Evolutionary conservation across 2,113 vertebrate genomes (phyloP).

Genomic region (Myanophis thanlyinensis): DNA sequence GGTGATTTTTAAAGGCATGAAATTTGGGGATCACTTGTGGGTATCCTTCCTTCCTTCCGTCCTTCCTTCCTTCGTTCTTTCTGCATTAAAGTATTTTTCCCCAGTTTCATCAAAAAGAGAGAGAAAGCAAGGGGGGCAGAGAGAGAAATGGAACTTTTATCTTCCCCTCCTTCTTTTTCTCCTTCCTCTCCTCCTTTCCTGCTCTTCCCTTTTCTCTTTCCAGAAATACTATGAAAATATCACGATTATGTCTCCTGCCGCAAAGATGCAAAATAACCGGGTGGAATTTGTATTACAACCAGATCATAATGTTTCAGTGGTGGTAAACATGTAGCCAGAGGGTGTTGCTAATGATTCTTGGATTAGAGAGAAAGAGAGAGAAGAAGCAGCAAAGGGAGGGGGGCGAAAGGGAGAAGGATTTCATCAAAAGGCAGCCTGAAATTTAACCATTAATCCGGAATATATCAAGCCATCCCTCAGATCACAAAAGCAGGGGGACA

Average conservation of each 20-base stretch:
- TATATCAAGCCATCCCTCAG: slow-evolving; percentile 42
- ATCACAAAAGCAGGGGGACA: not conserved
- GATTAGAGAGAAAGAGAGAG: slow-evolving; percentile 65
- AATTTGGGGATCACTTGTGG: not conserved
- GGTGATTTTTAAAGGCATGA: not conserved
- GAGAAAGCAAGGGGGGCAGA: not conserved
- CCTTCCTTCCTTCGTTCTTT: not conserved
- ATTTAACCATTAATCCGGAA: slow-evolving; percentile 55
- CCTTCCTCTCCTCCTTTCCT: not conserved
- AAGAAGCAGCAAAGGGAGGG: slow-evolving; percentile 34
- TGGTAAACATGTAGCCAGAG: slow-evolving; percentile 86
- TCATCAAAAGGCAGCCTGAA: slow-evolving; percentile 47
- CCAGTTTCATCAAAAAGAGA: not conserved
- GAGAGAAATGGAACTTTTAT: not conserved
- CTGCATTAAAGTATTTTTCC: not conserved
- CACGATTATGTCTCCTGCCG: slow-evolving; percentile 74
- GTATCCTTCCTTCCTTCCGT: not conserved
- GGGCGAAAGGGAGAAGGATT: slow-evolving; percentile 53
- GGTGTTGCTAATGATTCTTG: slow-evolving; percentile 83
- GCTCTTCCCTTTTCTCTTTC: not conserved
- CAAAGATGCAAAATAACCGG: slow-evolving; percentile 78
- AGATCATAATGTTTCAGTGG: slow-evolving; percentile 80
- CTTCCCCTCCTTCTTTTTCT: not conserved
- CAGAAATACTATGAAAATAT: slow-evolving; percentile 61
- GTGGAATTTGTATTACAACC: slow-evolving; percentile 82